A percentile compares a stretch with the other conserved stretches of the same genome.
Conservation (phyloP, 2,888 invertebrate genomes). For the Teleiodes luculella region DNA sequence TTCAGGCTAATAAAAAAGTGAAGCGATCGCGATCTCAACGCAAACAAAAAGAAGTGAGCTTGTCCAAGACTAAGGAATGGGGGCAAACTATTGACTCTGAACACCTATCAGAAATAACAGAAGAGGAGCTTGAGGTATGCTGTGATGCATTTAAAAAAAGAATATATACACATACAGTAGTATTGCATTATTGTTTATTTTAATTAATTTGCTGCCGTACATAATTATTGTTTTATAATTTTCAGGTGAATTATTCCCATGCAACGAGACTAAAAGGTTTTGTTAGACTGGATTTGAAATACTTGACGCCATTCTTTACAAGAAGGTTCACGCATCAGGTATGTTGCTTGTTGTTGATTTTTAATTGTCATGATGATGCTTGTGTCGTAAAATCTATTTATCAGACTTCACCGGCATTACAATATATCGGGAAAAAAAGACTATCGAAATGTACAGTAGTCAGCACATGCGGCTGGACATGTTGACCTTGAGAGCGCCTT, state of each 20-base stretch:
- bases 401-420: too few relatives aligned
- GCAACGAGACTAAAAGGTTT: constrained; percentile 89
- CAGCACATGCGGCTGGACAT: too few relatives aligned
- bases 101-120: constrained; percentile 93
- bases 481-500: too few relatives aligned
- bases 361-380: too few relatives aligned
- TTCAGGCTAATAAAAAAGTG: constrained; percentile 73
- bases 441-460: too few relatives aligned
- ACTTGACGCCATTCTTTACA: constrained; percentile 97
- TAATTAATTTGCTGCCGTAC: neutral
- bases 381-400: too few relatives aligned
- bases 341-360: constrained; percentile 23
- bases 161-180: too few relatives aligned
- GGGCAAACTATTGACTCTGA: constrained; percentile 96
- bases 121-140: constrained; percentile 92
- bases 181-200: too few relatives aligned
- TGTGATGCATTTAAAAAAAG: neutral
- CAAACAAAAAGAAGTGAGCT: constrained; percentile 89
- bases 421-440: too few relatives aligned
- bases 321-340: constrained; percentile 96
- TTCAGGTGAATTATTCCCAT: constrained; percentile 84
- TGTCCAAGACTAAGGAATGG: constrained; percentile 99
- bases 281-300: constrained; percentile 93
- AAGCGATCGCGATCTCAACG: constrained; percentile 74
- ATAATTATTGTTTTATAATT: constrained; percentile 15